These are phyloP conservation scores for Falco concolor DNA, from an alignment of 2,797 vertebrate genomes.

Conservation along the genomic window DNA sequence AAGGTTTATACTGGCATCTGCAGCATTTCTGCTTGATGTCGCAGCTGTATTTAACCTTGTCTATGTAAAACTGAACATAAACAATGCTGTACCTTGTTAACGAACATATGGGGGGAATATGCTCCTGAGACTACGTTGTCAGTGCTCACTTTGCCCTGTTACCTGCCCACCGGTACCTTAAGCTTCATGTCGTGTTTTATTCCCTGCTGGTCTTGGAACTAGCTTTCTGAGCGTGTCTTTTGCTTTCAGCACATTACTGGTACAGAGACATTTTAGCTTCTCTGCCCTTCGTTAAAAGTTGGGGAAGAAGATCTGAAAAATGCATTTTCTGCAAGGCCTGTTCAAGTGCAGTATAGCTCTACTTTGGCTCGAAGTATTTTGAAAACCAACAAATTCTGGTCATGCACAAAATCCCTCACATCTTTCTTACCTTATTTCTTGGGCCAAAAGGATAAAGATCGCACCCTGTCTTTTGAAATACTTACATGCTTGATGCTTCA, in stretches of 20 bases:
- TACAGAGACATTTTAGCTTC: not conserved
- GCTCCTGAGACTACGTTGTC: not conserved
- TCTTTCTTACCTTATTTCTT: not conserved
- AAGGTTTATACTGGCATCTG: not conserved
- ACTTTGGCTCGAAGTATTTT: not conserved
- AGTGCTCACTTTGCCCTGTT: not conserved
- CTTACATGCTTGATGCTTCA: not conserved
- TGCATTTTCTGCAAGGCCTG: no score
- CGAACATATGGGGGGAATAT: no score
- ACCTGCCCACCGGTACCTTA: not conserved
- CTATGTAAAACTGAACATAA: not conserved
- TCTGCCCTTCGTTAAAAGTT: not conserved
- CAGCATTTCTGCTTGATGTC: not conserved
- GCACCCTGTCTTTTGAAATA: not conserved
- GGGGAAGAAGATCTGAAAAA: not conserved
- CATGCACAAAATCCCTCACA: fast-evolving
- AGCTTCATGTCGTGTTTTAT: no score
- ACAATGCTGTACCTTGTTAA: not conserved
- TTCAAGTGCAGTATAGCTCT: not conserved
- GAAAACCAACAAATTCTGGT: not conserved
- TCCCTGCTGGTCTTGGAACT: not conserved
- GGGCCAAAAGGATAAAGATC: not conserved
- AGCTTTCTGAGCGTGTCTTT: not conserved
- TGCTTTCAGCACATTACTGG: not conserved
- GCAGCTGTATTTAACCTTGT: not conserved